Base-by-base conservation (phyloP, 2,888 invertebrate species). In the Epistrophe grossulariae region DNA sequence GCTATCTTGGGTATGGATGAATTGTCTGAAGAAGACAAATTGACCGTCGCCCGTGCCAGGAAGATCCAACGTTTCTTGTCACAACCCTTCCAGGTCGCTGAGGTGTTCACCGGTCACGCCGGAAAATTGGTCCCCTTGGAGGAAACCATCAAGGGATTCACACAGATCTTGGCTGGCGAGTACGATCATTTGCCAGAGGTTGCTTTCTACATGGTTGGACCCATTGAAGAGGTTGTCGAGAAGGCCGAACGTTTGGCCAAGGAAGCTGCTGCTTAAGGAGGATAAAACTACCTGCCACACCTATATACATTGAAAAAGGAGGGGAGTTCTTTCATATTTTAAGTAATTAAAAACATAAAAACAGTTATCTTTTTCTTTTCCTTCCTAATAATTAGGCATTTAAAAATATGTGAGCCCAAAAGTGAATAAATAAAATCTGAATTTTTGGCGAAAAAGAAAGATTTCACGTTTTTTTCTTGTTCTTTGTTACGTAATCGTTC, bases 191-290 rank as follows among this genome's bases (percentile, higher is more conserved):
- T 98, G 90, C 98, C 98, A 28, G 99, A 99, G 93, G 97, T 97
- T 89, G 98, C 98, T 85, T 98, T 98, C 94, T 98, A 98, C 94
- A 98, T 98, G 98, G 98, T 98, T 88, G 98, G 98, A 89, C 96
- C 96, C 84, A 97, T 98, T 91, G 97, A 98, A 91, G 98, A 98
- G 93, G 98, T 97, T 71, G 94, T 95, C 66, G 95, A 95, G 88
- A 98, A 98, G 93, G 97, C 98, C 80, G 97, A 97, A 91, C 89
- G 89, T 55, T 89, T 92, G 70, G 91, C 91, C 48, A 91, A 91
- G 88, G 91, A 91, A 89, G 90, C 91, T 60, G 90, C 91, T 60
- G 89, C 90, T 38, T 91, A 91, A 90, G 79, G 59, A 74, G 66
- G 31, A 57, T 71, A 79, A 64, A 50, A 48, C 15, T 50, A 17